Evolutionary conservation across 2,888 invertebrate genomes (phyloP), one percentile per base, ranked within the genome.

Genomic region (Spicauda simplicius): DNA sequence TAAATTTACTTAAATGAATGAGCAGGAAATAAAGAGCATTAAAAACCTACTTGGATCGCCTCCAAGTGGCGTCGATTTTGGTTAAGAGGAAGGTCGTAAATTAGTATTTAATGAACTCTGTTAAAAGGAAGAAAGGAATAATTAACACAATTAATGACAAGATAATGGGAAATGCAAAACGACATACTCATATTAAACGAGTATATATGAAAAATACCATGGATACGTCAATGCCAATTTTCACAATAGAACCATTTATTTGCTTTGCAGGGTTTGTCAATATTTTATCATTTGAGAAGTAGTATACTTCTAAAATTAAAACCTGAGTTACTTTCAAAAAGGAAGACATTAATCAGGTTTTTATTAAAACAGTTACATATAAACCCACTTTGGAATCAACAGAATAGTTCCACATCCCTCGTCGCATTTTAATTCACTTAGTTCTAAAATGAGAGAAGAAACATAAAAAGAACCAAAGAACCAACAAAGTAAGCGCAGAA

Each of bases 1-100:
- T 59, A 79, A 79, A 84, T 80, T 83, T 75, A 73, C 72, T 77
- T 72, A 79, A 83, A 83, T 74, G 72, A 81, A 82, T 77, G 70
- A 71, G 65, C 69, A 68, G 64, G 74, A 75, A 71, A 74, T 73
- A 74, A 73, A 80, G 78, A 77, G 71, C 79, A 80, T 80, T 79
- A 77, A 80, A 83, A 79, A 77, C 77, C 76, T 74, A 79, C 74
- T 83, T 84, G 83, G 83, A 80, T 60, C 62, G 69, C 61, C 64
- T 80, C 83, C 83, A 84, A 80, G 58, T 65, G 54, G 65, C 65
- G 59, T 65, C 65, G 59, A 65, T 65, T 65, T 65, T 65, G 65
- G 65, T 65, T 65, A 65, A 65, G 54, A 54, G 54, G 65, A 65
- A 53, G 65, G 52, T 59, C 65, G 59, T 65, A 65, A 65, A 65